phyloP scores from a whole-genome alignment of 2,797 vertebrate genomes.

The Gila robusta region DNA sequence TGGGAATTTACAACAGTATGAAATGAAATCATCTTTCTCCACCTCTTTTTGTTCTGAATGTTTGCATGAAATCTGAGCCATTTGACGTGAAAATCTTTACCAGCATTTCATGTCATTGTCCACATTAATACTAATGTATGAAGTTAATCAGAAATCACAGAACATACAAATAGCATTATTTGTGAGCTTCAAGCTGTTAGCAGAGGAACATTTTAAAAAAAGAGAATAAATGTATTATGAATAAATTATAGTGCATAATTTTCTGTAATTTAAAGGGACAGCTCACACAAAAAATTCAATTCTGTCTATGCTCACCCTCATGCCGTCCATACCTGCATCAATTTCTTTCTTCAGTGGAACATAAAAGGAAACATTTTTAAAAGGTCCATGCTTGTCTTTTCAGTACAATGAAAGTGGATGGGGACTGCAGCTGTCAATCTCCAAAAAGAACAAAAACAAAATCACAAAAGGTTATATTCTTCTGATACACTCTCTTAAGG shows the following conservation, averaged over 20 bases:
- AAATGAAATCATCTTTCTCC: slow-evolving; percentile 72
- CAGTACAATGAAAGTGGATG: background rate
- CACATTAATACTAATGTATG: slow-evolving; percentile 52
- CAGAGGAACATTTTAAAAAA: background rate
- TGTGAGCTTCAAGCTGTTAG: slow-evolving; percentile 30
- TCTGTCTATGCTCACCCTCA: background rate
- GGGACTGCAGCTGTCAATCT: background rate
- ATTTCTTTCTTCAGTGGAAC: background rate
- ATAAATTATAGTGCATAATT: background rate
- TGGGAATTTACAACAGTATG: slow-evolving; percentile 69
- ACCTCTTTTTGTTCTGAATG: background rate
- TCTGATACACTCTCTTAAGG: background rate
- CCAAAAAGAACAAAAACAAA: background rate
- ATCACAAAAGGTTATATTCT: background rate
- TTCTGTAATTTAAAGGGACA: background rate
- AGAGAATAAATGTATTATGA: background rate
- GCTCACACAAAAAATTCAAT: background rate
- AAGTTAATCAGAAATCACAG: slow-evolving; percentile 52
- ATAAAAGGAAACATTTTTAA: background rate
- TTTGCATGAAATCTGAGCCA: background rate
- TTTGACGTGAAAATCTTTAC: slow-evolving; percentile 48
- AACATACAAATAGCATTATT: slow-evolving; percentile 41
- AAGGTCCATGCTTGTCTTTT: background rate
- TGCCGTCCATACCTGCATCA: background rate
- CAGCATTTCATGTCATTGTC: slow-evolving; percentile 15